These are phyloP conservation scores for Mycalesis mineus DNA, from an alignment of 2,888 invertebrate species.

Conservation along the genomic window DNA sequence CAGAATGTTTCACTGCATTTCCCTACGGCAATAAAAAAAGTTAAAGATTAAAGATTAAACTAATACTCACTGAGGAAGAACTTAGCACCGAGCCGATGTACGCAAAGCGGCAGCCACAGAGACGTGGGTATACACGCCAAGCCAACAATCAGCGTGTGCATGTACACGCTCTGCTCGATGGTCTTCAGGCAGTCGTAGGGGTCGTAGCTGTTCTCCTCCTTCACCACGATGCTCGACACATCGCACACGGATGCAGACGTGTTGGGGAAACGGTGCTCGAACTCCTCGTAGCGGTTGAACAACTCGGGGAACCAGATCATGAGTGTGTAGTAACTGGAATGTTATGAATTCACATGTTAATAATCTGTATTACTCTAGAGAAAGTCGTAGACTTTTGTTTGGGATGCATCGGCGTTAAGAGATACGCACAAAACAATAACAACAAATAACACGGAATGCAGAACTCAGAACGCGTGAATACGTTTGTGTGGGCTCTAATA, in stretches of 20 bases:
- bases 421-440: too few relatives aligned
- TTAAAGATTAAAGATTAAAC: background rate
- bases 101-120: conserved; percentile 86
- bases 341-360: background rate
- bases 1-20: too few relatives aligned
- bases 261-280: conserved; percentile 81
- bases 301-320: conserved; percentile 96
- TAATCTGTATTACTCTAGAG: too few relatives aligned
- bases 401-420: too few relatives aligned
- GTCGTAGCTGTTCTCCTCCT: conserved; percentile 60
- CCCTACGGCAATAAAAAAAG: background rate
- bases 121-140: conserved; percentile 89
- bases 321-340: conserved; percentile 88
- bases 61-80: conserved; percentile 84
- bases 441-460: too few relatives aligned
- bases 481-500: too few relatives aligned
- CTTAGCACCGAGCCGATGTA: conserved; percentile 88
- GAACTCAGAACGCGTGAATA: too few relatives aligned
- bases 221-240: conserved; percentile 82
- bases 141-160: conserved; percentile 88
- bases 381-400: too few relatives aligned
- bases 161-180: conserved; percentile 82
- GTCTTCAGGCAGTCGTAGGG: conserved; percentile 80
- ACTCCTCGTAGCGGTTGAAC: conserved; percentile 89
- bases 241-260: conserved; percentile 86